A percentile compares a stretch with the other conserved stretches of the same genome.
phyloP scores from a whole-genome alignment of 1,140 invertebrate genomes.

The Bombus confusus region DNA sequence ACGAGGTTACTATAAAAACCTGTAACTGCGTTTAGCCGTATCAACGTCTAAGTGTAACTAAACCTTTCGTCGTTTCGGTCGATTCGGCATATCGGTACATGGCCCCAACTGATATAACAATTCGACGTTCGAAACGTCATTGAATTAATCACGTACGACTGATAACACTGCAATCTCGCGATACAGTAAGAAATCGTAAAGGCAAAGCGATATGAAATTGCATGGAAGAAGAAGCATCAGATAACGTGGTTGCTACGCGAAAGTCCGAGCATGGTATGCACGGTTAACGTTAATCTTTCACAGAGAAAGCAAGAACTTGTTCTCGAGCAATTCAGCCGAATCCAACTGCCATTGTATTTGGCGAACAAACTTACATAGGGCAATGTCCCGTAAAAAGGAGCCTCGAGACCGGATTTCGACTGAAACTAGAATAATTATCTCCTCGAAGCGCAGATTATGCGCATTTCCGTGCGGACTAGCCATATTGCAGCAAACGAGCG shows the following conservation, averaged over 20 bases:
- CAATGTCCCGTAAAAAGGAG: neutral
- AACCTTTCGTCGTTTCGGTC: too few species aligned
- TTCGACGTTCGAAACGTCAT: too few species aligned
- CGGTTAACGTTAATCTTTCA: constrained; percentile 4
- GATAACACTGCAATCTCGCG: too few species aligned
- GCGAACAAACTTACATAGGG: neutral
- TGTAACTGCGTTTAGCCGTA: too few species aligned
- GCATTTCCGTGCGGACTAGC: neutral
- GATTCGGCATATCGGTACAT: too few species aligned
- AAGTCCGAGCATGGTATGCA: neutral
- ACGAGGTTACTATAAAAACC: too few species aligned
- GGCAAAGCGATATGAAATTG: neutral
- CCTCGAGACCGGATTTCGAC: neutral
- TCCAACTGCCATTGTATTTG: neutral
- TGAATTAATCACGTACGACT: too few species aligned
- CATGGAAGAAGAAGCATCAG: neutral
- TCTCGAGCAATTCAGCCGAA: neutral
- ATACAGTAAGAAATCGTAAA: neutral
- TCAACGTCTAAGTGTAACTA: too few species aligned
- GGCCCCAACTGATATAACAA: too few species aligned
- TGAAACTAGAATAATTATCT: neutral
- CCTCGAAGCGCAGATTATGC: neutral
- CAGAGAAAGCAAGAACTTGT: neutral
- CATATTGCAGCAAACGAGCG: too few species aligned
- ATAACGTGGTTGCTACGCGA: neutral